A percentile compares a stretch with the other conserved stretches of the same genome.
Evolutionary conservation across 2,113 vertebrate genomes (phyloP).

Genomic region (Chelonoidis abingdonii): DNA sequence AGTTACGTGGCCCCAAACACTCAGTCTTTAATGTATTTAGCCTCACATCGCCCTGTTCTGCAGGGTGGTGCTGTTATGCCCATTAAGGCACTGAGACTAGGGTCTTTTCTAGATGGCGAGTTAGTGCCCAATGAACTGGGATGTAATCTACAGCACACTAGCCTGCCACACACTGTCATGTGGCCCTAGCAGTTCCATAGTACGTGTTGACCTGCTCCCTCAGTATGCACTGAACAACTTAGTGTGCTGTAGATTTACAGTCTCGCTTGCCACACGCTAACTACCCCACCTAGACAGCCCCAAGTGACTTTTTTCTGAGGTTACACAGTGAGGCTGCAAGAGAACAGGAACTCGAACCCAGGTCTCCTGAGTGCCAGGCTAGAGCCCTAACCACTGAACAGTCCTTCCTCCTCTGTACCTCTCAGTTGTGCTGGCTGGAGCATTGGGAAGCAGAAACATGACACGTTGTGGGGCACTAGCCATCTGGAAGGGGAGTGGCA

Average conservation of each 20-base stretch:
- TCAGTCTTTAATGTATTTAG: neutral
- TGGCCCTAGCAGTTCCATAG: neutral
- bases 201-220: neutral
- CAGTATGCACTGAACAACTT: neutral
- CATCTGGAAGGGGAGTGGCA: neutral
- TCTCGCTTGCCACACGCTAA: too few species aligned
- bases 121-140: neutral
- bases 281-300: neutral
- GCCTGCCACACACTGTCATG: neutral
- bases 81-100: too few species aligned
- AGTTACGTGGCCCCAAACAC: neutral
- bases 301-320: too few species aligned
- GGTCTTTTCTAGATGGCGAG: neutral
- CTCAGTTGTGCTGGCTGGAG: neutral
- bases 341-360: neutral
- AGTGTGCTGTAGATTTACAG: too few species aligned
- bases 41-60: neutral
- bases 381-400: neutral
- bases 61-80: neutral
- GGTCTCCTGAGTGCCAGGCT: neutral
- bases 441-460: neutral
- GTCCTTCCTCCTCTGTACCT: neutral
- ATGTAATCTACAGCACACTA: neutral
- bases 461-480: neutral
- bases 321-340: neutral